Evolutionary conservation across 2,888 invertebrate genomes (phyloP).

Genomic region (Girardia tigrina): DNA sequence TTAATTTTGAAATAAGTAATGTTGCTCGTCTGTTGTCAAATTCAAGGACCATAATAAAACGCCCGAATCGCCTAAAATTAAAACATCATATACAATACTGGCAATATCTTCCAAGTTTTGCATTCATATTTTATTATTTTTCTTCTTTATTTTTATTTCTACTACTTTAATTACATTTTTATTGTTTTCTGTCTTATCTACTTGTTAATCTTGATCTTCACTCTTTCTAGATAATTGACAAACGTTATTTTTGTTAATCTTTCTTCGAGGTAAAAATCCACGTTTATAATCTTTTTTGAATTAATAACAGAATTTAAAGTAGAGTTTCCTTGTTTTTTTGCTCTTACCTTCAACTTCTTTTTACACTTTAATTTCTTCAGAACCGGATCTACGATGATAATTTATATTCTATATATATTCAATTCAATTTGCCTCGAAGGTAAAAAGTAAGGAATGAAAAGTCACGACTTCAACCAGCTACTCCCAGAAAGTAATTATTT

Average conservation of each 20-base stretch:
- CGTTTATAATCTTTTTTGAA: background rate
- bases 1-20: background rate
- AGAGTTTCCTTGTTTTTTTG: background rate
- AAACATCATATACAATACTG: background rate
- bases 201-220: background rate
- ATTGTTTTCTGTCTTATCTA: background rate
- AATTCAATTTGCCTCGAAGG: too few species aligned
- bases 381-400: background rate
- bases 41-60: too few species aligned
- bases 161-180: background rate
- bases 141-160: background rate
- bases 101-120: background rate
- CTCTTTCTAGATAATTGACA: background rate
- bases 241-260: background rate
- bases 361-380: background rate
- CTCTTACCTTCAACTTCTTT: background rate
- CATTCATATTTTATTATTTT: background rate
- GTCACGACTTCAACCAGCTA: too few species aligned
- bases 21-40: background rate
- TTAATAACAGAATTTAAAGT: background rate
- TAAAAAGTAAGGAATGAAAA: too few species aligned
- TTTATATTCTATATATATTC: too few species aligned
- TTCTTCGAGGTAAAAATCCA: background rate
- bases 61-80: too few species aligned
- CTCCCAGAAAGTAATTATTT: too few species aligned